Evolutionary conservation across 1,140 invertebrate genomes (phyloP), one percentile per base, ranked within the genome.

Genomic region (Mactra quadrangularis): DNA sequence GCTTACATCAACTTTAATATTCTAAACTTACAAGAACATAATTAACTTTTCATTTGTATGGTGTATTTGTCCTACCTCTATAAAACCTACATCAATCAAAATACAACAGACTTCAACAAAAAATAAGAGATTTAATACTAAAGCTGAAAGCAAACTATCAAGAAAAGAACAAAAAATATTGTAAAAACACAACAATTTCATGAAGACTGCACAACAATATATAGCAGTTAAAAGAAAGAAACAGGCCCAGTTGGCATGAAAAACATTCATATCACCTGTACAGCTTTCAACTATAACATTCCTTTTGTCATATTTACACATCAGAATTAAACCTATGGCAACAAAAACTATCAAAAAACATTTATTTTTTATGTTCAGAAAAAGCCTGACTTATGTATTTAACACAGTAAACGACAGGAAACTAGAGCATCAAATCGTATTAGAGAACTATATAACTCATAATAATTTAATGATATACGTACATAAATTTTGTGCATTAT

Each of bases 31-130:
- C n/a, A n/a, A n/a, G n/a, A 41, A 7, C 15, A 41, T 41, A 15
- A 41, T 41, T 6, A 41, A 41, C 38, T 41, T 41, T 41, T 41
- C 38, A 15, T 41, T 41, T 41, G 38, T 41, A 50, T 68, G 64
- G 64, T 68, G 64, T 68, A 68, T 68, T 68, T 68, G 64, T 68
- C 64, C 45, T 41, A 47, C 31, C 13, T 47, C 33, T 47, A 68
- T 31, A 68, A 22, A 68, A 45, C 38, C 38, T 41, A 41, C 38
- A 41, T 41, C 15, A 41, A 41, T 41, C 38, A 41, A 41, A 41
- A 41, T 41, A 41, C 15, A 41, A 6, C 6, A 41, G 15, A 6
- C 15, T 15, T 47, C 15, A 25, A 50, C 38, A 68, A 68, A 68
- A 50, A 50, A n/a, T 50, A 50, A 15, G 25, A 68, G 45, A 68